Evolutionary conservation across 37 sponge, comb jelly and placozoan species (phyloP).

Genomic region (Beroe ovata): DNA sequence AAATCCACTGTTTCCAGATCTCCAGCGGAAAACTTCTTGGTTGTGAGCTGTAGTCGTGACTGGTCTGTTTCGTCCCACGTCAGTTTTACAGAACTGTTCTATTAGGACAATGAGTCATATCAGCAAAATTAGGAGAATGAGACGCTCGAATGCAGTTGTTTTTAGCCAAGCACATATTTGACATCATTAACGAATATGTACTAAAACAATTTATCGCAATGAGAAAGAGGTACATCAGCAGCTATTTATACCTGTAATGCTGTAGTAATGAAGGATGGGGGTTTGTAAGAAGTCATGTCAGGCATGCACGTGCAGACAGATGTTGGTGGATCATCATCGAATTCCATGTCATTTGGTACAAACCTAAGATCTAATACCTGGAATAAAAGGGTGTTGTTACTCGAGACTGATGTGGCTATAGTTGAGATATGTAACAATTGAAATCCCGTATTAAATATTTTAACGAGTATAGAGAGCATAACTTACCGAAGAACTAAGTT

Average conservation of each 20-base stretch:
- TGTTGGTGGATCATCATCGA: slow-evolving; percentile 56
- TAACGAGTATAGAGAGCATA: too few relatives aligned
- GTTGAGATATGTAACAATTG: too few relatives aligned
- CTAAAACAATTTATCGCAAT: too few relatives aligned
- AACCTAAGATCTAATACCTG: slow-evolving; percentile 55
- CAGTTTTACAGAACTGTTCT: slow-evolving; percentile 58
- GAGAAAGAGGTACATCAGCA: too few relatives aligned
- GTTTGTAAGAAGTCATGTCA: slow-evolving; percentile 62
- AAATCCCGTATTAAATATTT: too few relatives aligned
- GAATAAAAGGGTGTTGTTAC: neutral
- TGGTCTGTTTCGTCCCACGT: slow-evolving; percentile 61
- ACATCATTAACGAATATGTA: too few relatives aligned
- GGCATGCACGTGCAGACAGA: slow-evolving; percentile 27
- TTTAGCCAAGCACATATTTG: too few relatives aligned
- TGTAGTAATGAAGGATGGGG: slow-evolving; percentile 37
- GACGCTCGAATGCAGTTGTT: too few relatives aligned
- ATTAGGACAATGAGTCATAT: too few relatives aligned
- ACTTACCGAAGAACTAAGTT: slow-evolving; percentile 61
- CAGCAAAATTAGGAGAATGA: too few relatives aligned
- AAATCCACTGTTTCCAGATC: slow-evolving; percentile 60
- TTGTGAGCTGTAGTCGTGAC: slow-evolving; percentile 11
- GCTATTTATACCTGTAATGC: slow-evolving; percentile 54
- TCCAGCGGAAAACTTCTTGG: slow-evolving; percentile 52
- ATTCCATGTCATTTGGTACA: slow-evolving; percentile 51
- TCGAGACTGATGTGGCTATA: too few relatives aligned